Evolutionary conservation across 1,140 invertebrate genomes (phyloP), one percentile per base, ranked within the genome.

Genomic region (Tetramorium parvispinum): DNA sequence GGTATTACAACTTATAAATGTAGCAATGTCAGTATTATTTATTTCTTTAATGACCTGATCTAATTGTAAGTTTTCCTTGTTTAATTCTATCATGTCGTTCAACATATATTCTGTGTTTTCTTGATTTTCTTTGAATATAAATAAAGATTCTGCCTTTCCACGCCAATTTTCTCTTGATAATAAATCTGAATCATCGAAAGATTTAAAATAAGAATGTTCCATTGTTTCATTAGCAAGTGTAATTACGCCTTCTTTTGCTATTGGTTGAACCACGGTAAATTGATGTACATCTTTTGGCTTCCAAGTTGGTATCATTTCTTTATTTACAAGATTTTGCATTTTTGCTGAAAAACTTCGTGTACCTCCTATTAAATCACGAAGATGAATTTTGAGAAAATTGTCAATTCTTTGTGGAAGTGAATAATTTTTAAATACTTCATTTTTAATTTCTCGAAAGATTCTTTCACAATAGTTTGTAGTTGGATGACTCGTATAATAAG

Each of bases 401-500:
- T 65, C 32, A 40, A 40, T n/a, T 37, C 63, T 40, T 40, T 65
- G 32, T n/a, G 13, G 63, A 65, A 65, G 63, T 65, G 18, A 6
- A 65, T 65, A 65, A 1, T 65, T 65, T 40, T 40, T 65, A 40
- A 65, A 65, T 40, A 37, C 63, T 18, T 65, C 63, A 18, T 18
- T 65, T 65, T 37, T 65, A 40, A 65, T 65, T 10, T 65, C 16
- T 1, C 7, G 2, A 10, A 65, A 65, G 16, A 40, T 8, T n/a
- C 63, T 65, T 6, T 65, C 32, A 40, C 32, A 40, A 40, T 65
- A 65, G 18, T 18, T 65, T 3, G 16, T 65, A 0, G 32, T 65
- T 65, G 63, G 32, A 65, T 65, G 63, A 40, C 18, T 65, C 40
- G 63, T 37, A n/a, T 40, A 65, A 65, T n/a, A 40, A 65, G 63